These are phyloP conservation scores for Ornithoptera alexandrae DNA, from an alignment of 2,888 invertebrate species.

Conservation along the genomic window DNA sequence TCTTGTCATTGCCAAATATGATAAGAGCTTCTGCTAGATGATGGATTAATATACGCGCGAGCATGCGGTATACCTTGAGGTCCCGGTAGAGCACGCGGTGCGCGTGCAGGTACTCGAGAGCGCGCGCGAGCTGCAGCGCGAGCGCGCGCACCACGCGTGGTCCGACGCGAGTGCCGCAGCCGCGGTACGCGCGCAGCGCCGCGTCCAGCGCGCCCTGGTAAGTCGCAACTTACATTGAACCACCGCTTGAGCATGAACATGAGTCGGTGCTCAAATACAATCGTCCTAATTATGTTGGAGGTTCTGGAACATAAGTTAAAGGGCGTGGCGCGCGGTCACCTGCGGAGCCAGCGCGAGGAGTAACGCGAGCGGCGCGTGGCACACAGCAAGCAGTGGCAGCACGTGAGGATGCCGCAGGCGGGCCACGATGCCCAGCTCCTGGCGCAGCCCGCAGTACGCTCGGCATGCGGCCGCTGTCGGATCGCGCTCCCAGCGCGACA, in stretches of 20 bases:
- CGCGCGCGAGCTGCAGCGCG: slow-evolving; percentile 94
- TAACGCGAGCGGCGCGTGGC: slow-evolving; percentile 92
- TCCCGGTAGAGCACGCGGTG: slow-evolving; percentile 96
- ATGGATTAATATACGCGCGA: background rate
- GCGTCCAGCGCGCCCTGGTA: slow-evolving; percentile 91
- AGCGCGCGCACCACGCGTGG: slow-evolving; percentile 90
- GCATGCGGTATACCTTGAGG: slow-evolving; percentile 68
- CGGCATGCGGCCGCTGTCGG: slow-evolving; percentile 95
- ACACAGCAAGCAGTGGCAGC: slow-evolving; percentile 94
- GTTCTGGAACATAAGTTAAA: too few species aligned
- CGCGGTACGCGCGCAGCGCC: slow-evolving; percentile 90
- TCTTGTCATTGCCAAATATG: too few species aligned
- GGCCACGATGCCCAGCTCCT: slow-evolving; percentile 93
- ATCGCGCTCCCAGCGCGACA: slow-evolving; percentile 96
- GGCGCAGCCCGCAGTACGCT: slow-evolving; percentile 97
- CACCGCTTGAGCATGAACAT: too few species aligned
- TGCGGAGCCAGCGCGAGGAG: slow-evolving; percentile 93
- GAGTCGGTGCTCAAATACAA: too few species aligned
- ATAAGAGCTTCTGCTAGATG: too few species aligned
- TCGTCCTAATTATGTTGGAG: too few species aligned
- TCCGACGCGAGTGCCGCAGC: slow-evolving; percentile 90
- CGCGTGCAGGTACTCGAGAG: slow-evolving; percentile 96
- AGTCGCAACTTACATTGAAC: background rate
- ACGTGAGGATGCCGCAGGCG: slow-evolving; percentile 94
- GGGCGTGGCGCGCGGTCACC: slow-evolving; percentile 42